Conservation (phyloP, 1,140 invertebrate species). For the Drosophila arizonae region DNA sequence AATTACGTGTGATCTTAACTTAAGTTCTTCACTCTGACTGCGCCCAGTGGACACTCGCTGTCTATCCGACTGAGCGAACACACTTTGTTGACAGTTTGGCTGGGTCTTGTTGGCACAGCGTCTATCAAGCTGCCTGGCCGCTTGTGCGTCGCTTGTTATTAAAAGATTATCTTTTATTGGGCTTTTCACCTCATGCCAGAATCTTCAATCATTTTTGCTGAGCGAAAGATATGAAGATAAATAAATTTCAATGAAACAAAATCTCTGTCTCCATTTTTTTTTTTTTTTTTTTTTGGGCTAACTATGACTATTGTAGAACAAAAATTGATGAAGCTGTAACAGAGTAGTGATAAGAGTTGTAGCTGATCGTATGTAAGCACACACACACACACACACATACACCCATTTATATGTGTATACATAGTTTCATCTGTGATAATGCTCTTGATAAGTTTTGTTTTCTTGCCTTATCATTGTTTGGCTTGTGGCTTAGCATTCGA, state of each 20-base stretch:
- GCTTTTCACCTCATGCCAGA: conserved; percentile 36
- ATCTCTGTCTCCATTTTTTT: not conserved
- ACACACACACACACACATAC: conserved; percentile 11
- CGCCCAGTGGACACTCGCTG: not conserved
- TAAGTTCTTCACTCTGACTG: not conserved
- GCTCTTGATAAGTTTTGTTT: conserved; percentile 1
- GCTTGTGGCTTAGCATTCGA: conserved; percentile 14
- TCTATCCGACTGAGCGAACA: not conserved
- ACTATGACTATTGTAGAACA: no score
- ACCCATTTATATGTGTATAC: not conserved
- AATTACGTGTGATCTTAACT: conserved; percentile 60
- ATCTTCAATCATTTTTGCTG: conserved; percentile 35
- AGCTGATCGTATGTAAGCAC: not conserved
- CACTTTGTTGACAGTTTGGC: conserved; percentile 1
- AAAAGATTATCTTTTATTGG: conserved; percentile 49
- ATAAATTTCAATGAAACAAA: conserved; percentile 3
- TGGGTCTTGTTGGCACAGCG: conserved; percentile 9
- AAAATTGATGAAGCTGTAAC: no score
- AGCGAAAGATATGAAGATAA: conserved; percentile 21
- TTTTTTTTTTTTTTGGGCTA: no score
- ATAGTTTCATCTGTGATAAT: not conserved
- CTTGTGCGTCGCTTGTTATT: conserved; percentile 9
- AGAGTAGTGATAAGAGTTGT: not conserved
- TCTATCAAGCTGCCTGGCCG: conserved; percentile 11
- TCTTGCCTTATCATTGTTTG: conserved; percentile 54